A percentile compares a stretch with the other conserved stretches of the same genome.
phyloP scores from a whole-genome alignment of 2,113 vertebrate genomes.

The Scopus umbretta region DNA sequence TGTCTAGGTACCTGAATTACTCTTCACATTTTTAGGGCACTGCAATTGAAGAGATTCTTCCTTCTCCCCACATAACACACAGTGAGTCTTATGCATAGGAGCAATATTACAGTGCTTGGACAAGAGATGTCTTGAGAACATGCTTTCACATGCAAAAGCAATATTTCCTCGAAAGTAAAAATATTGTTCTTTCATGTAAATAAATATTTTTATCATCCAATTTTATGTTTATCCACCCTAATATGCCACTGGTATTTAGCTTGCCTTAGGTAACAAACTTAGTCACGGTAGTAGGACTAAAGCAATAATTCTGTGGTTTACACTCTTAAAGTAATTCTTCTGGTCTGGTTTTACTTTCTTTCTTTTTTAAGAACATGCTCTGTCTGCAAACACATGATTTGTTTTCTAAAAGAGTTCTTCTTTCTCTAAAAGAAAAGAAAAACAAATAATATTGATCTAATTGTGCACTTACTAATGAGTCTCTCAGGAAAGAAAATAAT shows the following conservation, averaged over 20 bases:
- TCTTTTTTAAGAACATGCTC: background rate
- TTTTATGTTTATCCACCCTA: background rate
- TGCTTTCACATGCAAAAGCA: background rate
- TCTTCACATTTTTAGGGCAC: background rate
- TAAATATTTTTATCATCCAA: background rate
- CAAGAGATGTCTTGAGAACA: background rate
- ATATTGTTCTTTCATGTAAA: background rate
- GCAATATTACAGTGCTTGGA: background rate
- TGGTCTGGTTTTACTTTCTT: background rate
- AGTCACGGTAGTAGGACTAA: background rate
- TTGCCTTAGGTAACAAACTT: background rate
- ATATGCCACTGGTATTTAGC: background rate
- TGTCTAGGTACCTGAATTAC: background rate
- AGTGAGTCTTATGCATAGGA: rapidly evolving
- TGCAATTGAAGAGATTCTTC: background rate
- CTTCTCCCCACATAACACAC: rapidly evolving
- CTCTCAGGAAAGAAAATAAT: background rate
- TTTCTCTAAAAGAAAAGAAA: background rate
- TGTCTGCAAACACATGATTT: background rate
- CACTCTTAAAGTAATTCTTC: background rate
- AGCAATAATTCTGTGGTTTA: background rate
- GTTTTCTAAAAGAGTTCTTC: background rate
- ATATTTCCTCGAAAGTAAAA: background rate
- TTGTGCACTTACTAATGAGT: background rate
- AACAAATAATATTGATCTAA: constrained; percentile 24